A percentile compares a stretch with the other conserved stretches of the same genome.
Evolutionary conservation across 2,113 vertebrate species (phyloP).

Genomic region (Castor canadensis): DNA sequence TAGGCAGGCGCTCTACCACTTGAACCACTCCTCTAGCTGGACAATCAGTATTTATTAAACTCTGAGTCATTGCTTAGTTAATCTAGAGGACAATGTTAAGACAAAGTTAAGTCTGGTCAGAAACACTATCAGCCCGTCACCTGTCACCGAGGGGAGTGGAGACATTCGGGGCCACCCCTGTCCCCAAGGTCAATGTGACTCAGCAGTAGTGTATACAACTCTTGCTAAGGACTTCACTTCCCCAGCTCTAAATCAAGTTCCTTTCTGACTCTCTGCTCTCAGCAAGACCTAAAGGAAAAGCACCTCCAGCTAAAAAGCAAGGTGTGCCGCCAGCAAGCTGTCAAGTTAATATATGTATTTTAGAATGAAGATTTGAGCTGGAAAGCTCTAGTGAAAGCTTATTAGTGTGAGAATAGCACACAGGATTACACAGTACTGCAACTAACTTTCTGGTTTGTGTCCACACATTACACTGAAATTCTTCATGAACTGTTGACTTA

Average conservation of each 20-base stretch:
- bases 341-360: constrained; percentile 1
- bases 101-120: too few relatives aligned
- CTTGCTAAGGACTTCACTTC: neutral
- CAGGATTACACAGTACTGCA: constrained; percentile 1
- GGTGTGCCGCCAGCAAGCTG: neutral
- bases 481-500: constrained; percentile 51
- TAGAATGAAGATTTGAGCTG: neutral
- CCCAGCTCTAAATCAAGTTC: neutral
- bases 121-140: too few relatives aligned
- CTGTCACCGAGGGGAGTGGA: neutral
- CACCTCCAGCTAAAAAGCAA: constrained; percentile 29
- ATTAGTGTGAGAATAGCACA: neutral
- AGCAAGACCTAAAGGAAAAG: constrained; percentile 2
- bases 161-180: neutral
- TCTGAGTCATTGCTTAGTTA: neutral
- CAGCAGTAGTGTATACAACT: neutral
- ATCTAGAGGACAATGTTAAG: neutral
- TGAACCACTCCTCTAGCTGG: neutral
- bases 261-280: neutral
- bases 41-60: neutral
- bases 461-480: neutral
- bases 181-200: neutral
- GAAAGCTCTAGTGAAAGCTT: constrained; percentile 9
- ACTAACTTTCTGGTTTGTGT: constrained; percentile 22
- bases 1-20: neutral